A percentile compares a stretch with the other conserved stretches of the same genome.
Evolutionary conservation across 2,797 vertebrate species (phyloP).

Genomic region (Diglossa cyanea): DNA sequence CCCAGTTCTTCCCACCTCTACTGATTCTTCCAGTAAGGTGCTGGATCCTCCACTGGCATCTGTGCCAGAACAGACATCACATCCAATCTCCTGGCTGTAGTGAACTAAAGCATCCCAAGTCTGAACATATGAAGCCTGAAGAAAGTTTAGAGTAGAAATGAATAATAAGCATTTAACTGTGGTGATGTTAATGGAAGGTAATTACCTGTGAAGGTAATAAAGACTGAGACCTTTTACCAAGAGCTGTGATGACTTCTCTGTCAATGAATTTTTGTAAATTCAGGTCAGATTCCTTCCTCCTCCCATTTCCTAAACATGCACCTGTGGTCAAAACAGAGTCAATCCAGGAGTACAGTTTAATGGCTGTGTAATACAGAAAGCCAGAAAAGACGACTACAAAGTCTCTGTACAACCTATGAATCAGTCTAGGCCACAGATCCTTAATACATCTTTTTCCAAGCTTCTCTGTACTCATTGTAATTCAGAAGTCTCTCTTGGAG

Average conservation of each 20-base stretch:
- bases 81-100: neutral
- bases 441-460: neutral
- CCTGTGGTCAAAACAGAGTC: neutral
- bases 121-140: neutral
- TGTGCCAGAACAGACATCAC: neutral
- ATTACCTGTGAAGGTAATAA: slow-evolving; percentile 3
- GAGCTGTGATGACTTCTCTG: neutral
- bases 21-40: neutral
- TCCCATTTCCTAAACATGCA: neutral
- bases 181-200: neutral
- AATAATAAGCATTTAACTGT: neutral
- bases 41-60: neutral
- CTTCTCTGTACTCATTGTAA: neutral
- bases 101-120: neutral
- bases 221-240: neutral
- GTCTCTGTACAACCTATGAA: neutral
- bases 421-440: neutral
- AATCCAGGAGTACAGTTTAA: neutral
- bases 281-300: neutral
- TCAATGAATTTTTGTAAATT: neutral
- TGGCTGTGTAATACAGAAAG: neutral
- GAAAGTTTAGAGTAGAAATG: neutral
- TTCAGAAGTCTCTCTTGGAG: neutral
- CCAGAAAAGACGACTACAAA: neutral
- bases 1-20: neutral